Percentiles rank a stretch among this genome's conserved stretches.
Conservation (phyloP, 2,113 vertebrate genomes). For the Urocynchramus pylzowi region DNA sequence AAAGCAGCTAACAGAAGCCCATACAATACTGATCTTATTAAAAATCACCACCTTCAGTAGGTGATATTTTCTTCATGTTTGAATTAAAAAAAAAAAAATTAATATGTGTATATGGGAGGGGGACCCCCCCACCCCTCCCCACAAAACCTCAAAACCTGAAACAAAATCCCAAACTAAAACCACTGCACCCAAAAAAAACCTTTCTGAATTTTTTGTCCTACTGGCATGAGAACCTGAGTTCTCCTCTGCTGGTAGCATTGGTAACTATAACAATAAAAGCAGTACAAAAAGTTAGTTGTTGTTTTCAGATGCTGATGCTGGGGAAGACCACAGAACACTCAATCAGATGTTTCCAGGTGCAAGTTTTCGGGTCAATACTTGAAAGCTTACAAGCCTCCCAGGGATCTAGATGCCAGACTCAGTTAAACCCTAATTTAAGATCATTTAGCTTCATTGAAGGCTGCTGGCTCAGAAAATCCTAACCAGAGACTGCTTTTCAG, state of each 20-base stretch:
- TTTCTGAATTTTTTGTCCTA: neutral
- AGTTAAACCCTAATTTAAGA: neutral
- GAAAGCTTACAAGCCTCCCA: neutral
- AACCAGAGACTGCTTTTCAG: neutral
- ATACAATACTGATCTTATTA: neutral
- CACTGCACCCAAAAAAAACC: neutral
- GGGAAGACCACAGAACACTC: neutral
- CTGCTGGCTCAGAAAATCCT: neutral
- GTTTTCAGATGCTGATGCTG: neutral
- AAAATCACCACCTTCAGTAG: neutral
- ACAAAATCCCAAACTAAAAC: neutral
- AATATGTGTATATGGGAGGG: neutral
- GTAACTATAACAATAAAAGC: neutral
- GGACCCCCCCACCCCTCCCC: fast-evolving
- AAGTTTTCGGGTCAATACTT: neutral
- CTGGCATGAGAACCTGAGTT: neutral
- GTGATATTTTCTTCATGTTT: neutral
- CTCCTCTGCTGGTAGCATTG: neutral
- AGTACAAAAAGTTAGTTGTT: neutral
- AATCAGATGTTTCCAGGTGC: neutral
- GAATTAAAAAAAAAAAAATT: neutral
- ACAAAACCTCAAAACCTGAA: neutral
- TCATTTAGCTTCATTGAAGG: neutral
- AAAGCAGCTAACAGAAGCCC: neutral
- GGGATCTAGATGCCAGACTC: neutral